These are phyloP conservation scores for Eristalis tenax DNA, from an alignment of 2,888 invertebrate genomes.

Conservation along the genomic window DNA sequence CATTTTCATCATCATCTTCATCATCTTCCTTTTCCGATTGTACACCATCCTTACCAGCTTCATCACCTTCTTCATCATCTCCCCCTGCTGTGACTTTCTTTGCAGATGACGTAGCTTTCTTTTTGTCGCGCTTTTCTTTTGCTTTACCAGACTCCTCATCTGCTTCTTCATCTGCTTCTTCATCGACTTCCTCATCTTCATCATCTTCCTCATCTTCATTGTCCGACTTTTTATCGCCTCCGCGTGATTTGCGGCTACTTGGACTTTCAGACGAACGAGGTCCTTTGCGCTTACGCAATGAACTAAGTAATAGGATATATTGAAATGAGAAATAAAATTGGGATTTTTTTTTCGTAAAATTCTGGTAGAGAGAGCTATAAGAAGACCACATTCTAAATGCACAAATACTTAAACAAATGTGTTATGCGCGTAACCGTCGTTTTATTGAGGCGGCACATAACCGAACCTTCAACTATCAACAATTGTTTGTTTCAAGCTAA, in stretches of 20 bases:
- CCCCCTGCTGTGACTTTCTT: conserved; percentile 75
- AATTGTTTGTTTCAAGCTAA: conserved; percentile 35
- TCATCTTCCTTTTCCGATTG: conserved; percentile 78
- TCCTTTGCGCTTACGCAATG: conserved; percentile 80
- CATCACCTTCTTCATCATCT: conserved; percentile 74
- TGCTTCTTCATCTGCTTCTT: conserved; percentile 67
- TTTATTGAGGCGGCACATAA: conserved; percentile 32
- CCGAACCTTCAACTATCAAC: conserved; percentile 28
- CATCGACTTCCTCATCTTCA: conserved; percentile 73
- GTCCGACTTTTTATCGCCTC: conserved; percentile 75
- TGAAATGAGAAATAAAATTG: conserved; percentile 71
- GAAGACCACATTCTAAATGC: conserved; percentile 59
- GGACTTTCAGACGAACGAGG: conserved; percentile 77
- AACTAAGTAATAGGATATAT: conserved; percentile 76
- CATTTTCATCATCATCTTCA: conserved; percentile 73
- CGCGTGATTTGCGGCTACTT: conserved; percentile 71
- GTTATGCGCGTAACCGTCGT: conserved; percentile 38
- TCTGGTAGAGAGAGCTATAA: conserved; percentile 58
- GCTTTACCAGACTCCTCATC: conserved; percentile 73
- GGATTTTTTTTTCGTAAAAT: conserved; percentile 50
- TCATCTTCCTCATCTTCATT: conserved; percentile 75
- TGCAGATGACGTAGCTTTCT: conserved; percentile 68
- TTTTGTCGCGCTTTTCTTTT: conserved; percentile 73
- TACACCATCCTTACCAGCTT: conserved; percentile 80
- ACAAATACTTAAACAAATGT: conserved; percentile 58